phyloP scores from a whole-genome alignment of 2,888 invertebrate species.

The Rhodophaea formosa region DNA sequence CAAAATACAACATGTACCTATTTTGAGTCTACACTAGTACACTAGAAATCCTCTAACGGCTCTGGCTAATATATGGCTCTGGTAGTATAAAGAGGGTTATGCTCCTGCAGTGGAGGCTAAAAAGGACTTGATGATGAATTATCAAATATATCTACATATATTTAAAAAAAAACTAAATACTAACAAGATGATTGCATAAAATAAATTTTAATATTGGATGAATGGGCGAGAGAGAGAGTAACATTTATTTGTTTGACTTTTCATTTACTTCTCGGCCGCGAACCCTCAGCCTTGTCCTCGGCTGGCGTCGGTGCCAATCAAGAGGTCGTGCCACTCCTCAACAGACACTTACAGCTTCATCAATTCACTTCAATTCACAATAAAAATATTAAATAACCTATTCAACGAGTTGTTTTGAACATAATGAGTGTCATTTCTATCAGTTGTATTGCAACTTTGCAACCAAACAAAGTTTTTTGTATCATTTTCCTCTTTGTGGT shows the following conservation, averaged over 20 bases:
- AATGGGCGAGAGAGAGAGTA: neutral
- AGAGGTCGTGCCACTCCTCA: constrained; percentile 57
- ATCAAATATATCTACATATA: no score
- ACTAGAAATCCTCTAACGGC: no score
- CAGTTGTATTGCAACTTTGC: constrained; percentile 24
- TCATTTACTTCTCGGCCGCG: neutral
- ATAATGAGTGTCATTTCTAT: constrained; percentile 42
- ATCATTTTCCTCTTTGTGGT: neutral
- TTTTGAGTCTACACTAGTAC: no score
- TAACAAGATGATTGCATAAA: no score
- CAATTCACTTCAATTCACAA: constrained; percentile 55
- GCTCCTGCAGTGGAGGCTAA: no score
- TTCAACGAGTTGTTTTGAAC: constrained; percentile 40
- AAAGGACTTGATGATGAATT: no score
- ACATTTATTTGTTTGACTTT: neutral
- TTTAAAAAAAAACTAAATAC: no score
- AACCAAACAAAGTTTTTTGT: neutral
- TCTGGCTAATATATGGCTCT: no score
- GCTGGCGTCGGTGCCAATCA: constrained; percentile 50
- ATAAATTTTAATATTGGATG: neutral
- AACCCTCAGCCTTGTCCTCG: constrained; percentile 35
- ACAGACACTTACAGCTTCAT: constrained; percentile 56
- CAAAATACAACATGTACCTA: no score
- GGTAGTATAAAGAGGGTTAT: no score
- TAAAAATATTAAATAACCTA: constrained; percentile 44